Evolutionary conservation across 2,888 invertebrate genomes (phyloP).

Genomic region (Bombylius major): DNA sequence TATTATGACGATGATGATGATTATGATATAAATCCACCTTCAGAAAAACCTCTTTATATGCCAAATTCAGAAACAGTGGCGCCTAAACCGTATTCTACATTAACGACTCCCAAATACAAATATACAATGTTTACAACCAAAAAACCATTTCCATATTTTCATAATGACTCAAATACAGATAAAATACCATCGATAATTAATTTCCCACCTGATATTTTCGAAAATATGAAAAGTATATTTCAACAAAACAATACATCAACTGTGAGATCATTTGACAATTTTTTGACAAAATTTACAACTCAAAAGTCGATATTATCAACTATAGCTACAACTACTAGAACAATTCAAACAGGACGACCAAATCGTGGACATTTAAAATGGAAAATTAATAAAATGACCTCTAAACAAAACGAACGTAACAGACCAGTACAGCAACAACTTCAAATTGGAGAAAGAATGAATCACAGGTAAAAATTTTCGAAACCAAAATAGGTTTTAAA

Average conservation of each 20-base stretch:
- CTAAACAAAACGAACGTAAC: constrained; percentile 2
- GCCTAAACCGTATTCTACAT: constrained; percentile 25
- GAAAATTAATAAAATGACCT: constrained; percentile 26
- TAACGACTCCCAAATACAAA: constrained; percentile 11
- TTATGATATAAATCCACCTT: constrained; percentile 44
- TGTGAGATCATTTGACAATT: neutral
- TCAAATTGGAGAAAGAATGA: constrained; percentile 16
- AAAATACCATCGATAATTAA: constrained; percentile 33
- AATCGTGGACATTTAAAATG: constrained; percentile 38
- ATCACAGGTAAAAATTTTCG: constrained; percentile 15
- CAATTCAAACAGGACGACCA: constrained; percentile 34
- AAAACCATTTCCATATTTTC: constrained; percentile 3
- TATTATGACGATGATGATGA: constrained; percentile 38
- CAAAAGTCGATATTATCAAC: constrained; percentile 37
- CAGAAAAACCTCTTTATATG: constrained; percentile 48
- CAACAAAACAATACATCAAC: neutral
- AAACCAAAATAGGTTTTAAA: too few species aligned
- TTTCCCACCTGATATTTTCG: constrained; percentile 35
- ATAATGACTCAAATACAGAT: constrained; percentile 11
- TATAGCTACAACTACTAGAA: constrained; percentile 27
- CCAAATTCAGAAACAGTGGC: constrained; percentile 46
- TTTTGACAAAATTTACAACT: constrained; percentile 5
- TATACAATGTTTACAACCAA: neutral
- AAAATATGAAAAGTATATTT: constrained; percentile 21
- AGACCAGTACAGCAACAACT: constrained; percentile 9